phyloP scores from a whole-genome alignment of 2,797 vertebrate species.

The Emydoidea blandingii region DNA sequence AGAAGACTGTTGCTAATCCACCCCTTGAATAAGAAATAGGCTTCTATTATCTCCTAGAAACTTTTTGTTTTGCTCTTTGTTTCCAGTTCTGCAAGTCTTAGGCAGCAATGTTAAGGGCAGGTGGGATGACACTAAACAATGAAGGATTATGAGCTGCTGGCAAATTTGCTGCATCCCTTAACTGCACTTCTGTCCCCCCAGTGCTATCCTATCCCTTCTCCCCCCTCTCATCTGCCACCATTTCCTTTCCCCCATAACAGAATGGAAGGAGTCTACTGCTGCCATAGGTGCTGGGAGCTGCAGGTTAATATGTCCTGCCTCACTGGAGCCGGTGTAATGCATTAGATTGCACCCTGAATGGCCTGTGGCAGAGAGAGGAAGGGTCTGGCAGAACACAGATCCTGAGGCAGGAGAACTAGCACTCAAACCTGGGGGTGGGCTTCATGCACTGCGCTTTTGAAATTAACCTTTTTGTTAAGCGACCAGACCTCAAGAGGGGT shows the following conservation, averaged over 20 bases:
- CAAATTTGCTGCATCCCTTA: background rate
- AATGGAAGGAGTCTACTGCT: background rate
- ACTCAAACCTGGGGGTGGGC: background rate
- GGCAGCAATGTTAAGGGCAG: conserved; percentile 37
- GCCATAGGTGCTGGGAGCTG: background rate
- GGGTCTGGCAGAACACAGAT: background rate
- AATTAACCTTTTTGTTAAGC: conserved; percentile 14
- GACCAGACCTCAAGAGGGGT: background rate
- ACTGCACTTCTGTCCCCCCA: background rate
- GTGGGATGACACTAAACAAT: background rate
- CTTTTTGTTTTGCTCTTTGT: conserved; percentile 48
- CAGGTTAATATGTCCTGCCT: background rate
- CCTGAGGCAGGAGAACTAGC: background rate
- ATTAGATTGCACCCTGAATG: background rate
- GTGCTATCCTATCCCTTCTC: background rate
- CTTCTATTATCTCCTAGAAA: conserved; percentile 4
- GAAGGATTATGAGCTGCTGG: background rate
- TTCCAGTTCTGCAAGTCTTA: conserved; percentile 51
- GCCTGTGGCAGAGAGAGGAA: background rate
- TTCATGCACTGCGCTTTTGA: background rate
- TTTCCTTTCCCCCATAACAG: background rate
- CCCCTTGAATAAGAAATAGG: conserved; percentile 6
- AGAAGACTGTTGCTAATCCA: conserved; percentile 28
- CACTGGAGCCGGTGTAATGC: background rate
- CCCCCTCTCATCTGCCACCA: background rate